Percentiles rank a stretch among this genome's conserved stretches.
Conservation (phyloP, 1,140 invertebrate genomes). For the Sinella curviseta region DNA sequence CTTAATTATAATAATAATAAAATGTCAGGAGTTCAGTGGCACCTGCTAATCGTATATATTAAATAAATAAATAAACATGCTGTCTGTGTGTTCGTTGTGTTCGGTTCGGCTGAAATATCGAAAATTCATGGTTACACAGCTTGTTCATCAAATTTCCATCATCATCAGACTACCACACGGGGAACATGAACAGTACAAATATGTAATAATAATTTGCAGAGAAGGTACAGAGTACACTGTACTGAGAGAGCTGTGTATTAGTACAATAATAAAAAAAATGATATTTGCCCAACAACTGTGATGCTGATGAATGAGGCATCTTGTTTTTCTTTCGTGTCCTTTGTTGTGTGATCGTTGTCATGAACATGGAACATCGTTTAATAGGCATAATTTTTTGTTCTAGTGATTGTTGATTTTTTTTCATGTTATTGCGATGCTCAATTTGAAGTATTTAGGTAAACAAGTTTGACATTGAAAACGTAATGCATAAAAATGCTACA, state of each 20-base stretch:
- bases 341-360: neutral
- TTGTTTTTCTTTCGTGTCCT: neutral
- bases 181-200: too few relatives aligned
- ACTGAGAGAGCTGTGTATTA: too few relatives aligned
- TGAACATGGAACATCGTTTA: neutral
- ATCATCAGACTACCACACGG: too few relatives aligned
- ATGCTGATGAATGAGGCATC: neutral
- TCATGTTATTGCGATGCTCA: neutral
- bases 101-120: neutral
- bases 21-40: neutral
- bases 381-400: neutral
- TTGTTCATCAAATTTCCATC: neutral
- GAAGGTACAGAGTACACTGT: too few relatives aligned
- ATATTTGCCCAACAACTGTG: neutral
- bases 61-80: too few relatives aligned
- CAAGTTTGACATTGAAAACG: conserved; percentile 3
- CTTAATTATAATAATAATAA: neutral
- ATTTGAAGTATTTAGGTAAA: conserved; percentile 15
- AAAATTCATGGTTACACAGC: neutral
- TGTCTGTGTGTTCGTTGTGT: neutral
- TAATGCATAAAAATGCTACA: neutral
- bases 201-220: too few relatives aligned
- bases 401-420: conserved; percentile 16
- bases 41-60: neutral
- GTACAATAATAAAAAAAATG: too few relatives aligned